phyloP scores from a whole-genome alignment of 2,888 invertebrate species.

The Rhynchonema sp. region DNA sequence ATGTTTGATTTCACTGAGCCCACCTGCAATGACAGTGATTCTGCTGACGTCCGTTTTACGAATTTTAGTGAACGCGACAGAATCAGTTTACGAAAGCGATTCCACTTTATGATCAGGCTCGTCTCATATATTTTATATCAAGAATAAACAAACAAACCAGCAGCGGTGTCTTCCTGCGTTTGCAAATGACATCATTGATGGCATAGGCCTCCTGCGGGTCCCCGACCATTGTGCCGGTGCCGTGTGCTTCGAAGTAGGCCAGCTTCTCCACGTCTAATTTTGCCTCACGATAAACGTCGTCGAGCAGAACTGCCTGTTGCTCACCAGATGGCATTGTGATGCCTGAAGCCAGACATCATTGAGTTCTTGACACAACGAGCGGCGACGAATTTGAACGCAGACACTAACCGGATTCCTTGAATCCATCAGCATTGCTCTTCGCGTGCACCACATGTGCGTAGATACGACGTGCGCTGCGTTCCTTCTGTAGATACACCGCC shows the following conservation, averaged over 20 bases:
- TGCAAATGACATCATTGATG: slow-evolving; percentile 73
- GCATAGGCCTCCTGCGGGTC: slow-evolving; percentile 94
- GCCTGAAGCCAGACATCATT: no score
- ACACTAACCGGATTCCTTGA: slow-evolving; percentile 55
- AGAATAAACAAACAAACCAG: slow-evolving; percentile 81
- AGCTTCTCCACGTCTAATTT: slow-evolving; percentile 58
- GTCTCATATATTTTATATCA: no score
- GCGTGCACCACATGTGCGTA: slow-evolving; percentile 37
- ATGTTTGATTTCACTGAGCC: no score
- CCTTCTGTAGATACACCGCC: slow-evolving; percentile 24
- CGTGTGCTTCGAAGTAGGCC: slow-evolving; percentile 85
- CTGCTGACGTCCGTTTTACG: no score
- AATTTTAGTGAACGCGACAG: no score
- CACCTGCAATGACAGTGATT: no score
- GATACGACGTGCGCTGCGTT: slow-evolving; percentile 20
- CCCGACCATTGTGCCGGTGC: slow-evolving; percentile 79
- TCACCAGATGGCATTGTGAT: slow-evolving; percentile 40
- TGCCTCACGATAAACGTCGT: slow-evolving; percentile 50
- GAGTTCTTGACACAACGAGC: background rate
- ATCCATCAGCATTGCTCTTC: slow-evolving; percentile 74
- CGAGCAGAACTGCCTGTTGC: slow-evolving; percentile 44
- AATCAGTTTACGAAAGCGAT: no score
- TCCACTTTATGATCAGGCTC: no score
- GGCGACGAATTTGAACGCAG: background rate
- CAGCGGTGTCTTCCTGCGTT: slow-evolving; percentile 53